A percentile compares a stretch with the other conserved stretches of the same genome.
Evolutionary conservation across 2,113 vertebrate species (phyloP).

Genomic region (Alethe diademata): DNA sequence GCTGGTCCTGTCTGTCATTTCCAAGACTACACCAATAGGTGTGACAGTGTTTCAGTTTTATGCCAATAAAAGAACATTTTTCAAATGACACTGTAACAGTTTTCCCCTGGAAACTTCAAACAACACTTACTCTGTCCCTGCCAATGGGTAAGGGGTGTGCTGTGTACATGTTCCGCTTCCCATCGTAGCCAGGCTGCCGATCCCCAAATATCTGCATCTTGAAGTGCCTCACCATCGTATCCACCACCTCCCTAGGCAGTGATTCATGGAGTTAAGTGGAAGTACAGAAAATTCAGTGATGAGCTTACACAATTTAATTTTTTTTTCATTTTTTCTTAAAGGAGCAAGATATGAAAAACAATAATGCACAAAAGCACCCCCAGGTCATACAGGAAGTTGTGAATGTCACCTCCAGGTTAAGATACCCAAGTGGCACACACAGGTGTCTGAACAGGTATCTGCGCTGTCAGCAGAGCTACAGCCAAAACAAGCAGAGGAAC

Average conservation of each 20-base stretch:
- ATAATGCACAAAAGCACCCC: fast-evolving
- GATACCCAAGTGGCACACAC: not conserved
- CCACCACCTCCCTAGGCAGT: constrained; percentile 90
- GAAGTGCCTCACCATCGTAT: constrained; percentile 98
- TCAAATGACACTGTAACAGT: not conserved
- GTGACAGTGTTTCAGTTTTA: not conserved
- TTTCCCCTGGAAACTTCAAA: not conserved
- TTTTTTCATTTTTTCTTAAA: not conserved
- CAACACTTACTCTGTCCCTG: constrained; percentile 85
- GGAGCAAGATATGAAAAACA: not conserved
- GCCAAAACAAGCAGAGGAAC: not conserved
- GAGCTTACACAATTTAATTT: not conserved
- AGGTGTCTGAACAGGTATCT: not conserved
- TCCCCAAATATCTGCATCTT: constrained; percentile 99
- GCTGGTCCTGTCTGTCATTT: not conserved
- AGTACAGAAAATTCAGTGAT: not conserved
- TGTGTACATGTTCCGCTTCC: constrained; percentile 98
- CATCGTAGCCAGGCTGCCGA: constrained; percentile 95
- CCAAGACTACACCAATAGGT: fast-evolving
- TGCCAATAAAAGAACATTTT: not conserved
- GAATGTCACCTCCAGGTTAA: not conserved
- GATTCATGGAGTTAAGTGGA: not conserved
- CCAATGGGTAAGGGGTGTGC: constrained; percentile 95
- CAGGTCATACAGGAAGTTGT: not conserved
- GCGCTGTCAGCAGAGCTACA: not conserved